phyloP scores from a whole-genome alignment of 2,113 vertebrate species.

The Podiceps cristatus region DNA sequence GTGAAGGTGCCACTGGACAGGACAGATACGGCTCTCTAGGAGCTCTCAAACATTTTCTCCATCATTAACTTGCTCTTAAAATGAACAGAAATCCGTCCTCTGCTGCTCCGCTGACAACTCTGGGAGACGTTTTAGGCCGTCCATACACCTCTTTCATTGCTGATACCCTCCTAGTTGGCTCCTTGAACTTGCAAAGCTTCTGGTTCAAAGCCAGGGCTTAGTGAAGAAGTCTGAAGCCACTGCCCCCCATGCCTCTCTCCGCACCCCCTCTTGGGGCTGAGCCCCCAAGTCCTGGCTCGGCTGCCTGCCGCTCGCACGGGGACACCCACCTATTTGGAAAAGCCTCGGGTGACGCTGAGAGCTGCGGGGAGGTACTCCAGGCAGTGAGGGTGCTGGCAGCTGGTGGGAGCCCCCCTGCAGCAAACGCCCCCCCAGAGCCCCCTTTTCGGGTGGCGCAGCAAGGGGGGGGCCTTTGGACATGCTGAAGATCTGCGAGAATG shows the following conservation, averaged over 20 bases:
- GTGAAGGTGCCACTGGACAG: background rate
- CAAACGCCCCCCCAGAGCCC: background rate
- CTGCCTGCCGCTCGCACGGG: fast-evolving
- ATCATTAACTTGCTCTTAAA: background rate
- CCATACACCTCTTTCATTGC: fast-evolving
- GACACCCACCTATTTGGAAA: background rate
- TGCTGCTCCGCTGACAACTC: background rate
- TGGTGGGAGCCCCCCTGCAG: background rate
- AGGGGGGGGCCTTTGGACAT: background rate
- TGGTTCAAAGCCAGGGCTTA: background rate
- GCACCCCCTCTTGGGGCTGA: background rate
- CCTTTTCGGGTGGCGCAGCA: fast-evolving
- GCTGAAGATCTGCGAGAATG: fast-evolving
- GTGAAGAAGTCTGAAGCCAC: background rate
- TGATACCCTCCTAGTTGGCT: background rate
- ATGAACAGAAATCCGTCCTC: background rate
- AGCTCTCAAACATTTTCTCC: background rate
- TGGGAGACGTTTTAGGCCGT: fast-evolving
- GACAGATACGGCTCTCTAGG: background rate
- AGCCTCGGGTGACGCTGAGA: background rate
- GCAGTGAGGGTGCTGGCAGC: background rate
- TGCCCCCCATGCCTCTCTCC: background rate
- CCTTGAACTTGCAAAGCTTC: background rate
- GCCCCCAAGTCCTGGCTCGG: fast-evolving
- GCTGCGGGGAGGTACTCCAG: fast-evolving